Evolutionary conservation across 2,113 vertebrate species (phyloP), one percentile per base, ranked within the genome.

Genomic region (Dolichallabes microphthalmus): DNA sequence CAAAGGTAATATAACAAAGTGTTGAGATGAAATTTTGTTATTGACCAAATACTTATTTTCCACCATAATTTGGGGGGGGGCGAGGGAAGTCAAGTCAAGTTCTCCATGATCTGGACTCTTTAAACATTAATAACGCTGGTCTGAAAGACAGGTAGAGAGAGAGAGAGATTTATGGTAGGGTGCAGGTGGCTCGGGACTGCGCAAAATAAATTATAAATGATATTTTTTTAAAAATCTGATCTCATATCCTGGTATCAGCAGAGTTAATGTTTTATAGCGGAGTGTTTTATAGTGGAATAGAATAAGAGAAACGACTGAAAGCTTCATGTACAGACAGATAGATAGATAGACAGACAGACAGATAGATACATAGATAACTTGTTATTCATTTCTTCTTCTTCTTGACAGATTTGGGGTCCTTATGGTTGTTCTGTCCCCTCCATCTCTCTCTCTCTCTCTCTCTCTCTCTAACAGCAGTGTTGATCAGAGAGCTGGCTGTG

Each of bases 211-310:
- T 27, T 76, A 76, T 76, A 53, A 53, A 76, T 76, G 73, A 76
- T 76, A n/a, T 76, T n/a, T n/a, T n/a, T n/a, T n/a, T n/a, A 53
- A 76, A 45, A 76, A 27, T 53, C 50, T 3, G 50, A 53, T 76
- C 73, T 76, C 45, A 15, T 0, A 76, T 30, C 45, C 27, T 50
- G 25, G 17, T 8, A 53, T 52, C 73, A 17, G 73, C 13, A 50
- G 39, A n/a, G 71, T 74, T 74, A 52, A 74, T 73, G 69, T 73
- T 73, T 73, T 73, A 71, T 71, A 39, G 17, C 68, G 3, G 45
- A 76, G 50, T 52, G 45, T 35, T 35, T 1, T 73, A 71, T 71
- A 39, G 17, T 30, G 3, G 45, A 76, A 25, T 45, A 45, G 7
- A 45, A 45, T 45, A 45, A 45, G 45, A 45, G 45, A 45, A 45